These are phyloP conservation scores for Ochlodes sylvanus DNA, from an alignment of 2,888 invertebrate genomes.

Conservation along the genomic window DNA sequence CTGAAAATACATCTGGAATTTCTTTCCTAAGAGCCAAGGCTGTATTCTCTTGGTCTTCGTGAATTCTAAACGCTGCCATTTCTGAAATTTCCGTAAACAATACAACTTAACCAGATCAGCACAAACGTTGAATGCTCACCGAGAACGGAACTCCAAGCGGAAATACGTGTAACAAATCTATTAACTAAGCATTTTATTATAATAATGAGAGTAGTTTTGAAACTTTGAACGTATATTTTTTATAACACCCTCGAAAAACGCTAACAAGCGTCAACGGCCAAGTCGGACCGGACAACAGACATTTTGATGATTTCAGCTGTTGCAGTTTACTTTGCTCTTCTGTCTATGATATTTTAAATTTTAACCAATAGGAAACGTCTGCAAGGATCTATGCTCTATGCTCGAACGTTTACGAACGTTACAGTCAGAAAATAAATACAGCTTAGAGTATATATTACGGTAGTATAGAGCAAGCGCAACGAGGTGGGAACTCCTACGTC, in stretches of 20 bases:
- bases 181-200: constrained; percentile 63
- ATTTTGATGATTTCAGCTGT: constrained; percentile 79
- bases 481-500: too few relatives aligned
- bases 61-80: constrained; percentile 91
- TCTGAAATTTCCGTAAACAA: constrained; percentile 73
- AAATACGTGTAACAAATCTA: constrained; percentile 50
- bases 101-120: constrained; percentile 56
- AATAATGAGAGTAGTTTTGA: constrained; percentile 60
- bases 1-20: constrained; percentile 73
- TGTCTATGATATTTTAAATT: constrained; percentile 72
- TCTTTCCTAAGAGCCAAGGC: constrained; percentile 82
- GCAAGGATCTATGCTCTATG: constrained; percentile 21
- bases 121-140: constrained; percentile 54
- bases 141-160: constrained; percentile 58
- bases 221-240: constrained; percentile 52
- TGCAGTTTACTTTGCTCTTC: constrained; percentile 70
- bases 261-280: constrained; percentile 75
- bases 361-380: constrained; percentile 59
- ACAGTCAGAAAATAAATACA: too few relatives aligned
- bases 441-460: too few relatives aligned
- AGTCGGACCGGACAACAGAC: constrained; percentile 80
- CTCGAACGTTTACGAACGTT: constrained; percentile 12
- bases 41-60: constrained; percentile 91
- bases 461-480: too few relatives aligned
- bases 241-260: constrained; percentile 70